These are phyloP conservation scores for Clarias batrachus DNA, from an alignment of 2,113 vertebrate species.

Conservation along the genomic window DNA sequence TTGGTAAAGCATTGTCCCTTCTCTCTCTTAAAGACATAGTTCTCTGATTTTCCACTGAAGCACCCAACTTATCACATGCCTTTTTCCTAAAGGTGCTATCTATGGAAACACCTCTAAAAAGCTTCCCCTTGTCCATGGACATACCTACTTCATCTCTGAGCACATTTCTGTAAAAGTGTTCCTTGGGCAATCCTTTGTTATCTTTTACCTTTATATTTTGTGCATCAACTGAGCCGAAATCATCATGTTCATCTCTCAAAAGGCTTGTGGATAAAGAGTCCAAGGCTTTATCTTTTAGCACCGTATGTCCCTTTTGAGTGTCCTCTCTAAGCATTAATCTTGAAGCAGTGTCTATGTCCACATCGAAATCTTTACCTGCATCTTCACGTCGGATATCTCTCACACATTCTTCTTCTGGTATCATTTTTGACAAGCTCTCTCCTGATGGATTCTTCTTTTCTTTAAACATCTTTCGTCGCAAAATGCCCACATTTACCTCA, in stretches of 20 bases:
- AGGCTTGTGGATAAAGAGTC: slow-evolving; percentile 53
- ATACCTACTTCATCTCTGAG: slow-evolving; percentile 53
- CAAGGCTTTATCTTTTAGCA: slow-evolving; percentile 42
- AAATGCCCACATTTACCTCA: slow-evolving; percentile 24
- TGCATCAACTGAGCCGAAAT: slow-evolving; percentile 44
- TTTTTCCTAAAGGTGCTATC: slow-evolving; percentile 59
- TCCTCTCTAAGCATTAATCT: slow-evolving; percentile 46
- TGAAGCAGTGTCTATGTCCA: not conserved
- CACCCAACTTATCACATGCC: slow-evolving; percentile 56
- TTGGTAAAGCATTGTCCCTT: slow-evolving; percentile 56
- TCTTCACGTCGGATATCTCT: slow-evolving; percentile 20
- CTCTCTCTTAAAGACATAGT: slow-evolving; percentile 56
- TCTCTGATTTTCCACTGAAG: slow-evolving; percentile 50
- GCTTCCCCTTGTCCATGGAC: slow-evolving; percentile 44
- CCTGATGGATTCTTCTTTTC: slow-evolving; percentile 40
- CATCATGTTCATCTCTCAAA: slow-evolving; percentile 56
- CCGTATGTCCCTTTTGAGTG: slow-evolving; percentile 45
- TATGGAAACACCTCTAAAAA: slow-evolving; percentile 58
- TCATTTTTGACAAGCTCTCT: slow-evolving; percentile 39
- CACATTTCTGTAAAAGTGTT: slow-evolving; percentile 51
- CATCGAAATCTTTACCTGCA: slow-evolving; percentile 18
- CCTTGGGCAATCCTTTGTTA: slow-evolving; percentile 51
- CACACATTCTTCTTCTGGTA: slow-evolving; percentile 23
- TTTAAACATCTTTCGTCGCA: slow-evolving; percentile 18
- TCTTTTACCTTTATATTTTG: slow-evolving; percentile 57